Evolutionary conservation across 2,888 invertebrate species (phyloP), one percentile per base, ranked within the genome.

Genomic region (Caenorhabditis virilis): DNA sequence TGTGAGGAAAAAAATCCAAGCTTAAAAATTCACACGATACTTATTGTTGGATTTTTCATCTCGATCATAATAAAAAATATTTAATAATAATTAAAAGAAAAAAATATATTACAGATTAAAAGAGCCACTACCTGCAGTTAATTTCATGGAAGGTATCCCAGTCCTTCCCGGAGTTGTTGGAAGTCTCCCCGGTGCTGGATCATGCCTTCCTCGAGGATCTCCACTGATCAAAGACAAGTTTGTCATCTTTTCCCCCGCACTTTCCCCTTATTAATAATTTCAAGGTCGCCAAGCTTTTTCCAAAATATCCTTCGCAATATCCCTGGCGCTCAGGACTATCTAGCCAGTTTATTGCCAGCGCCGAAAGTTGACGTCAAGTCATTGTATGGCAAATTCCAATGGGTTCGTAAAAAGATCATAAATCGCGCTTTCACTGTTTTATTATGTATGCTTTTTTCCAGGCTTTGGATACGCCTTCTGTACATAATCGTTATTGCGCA

Each of bases 241-340:
- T 56, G 56, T 54, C 15, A 4, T 23, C 16, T 33, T 35, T 22
- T 11, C 6, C 15, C 13, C 22, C 7, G 22, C 7, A 7, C n/a
- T 43, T 35, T 39, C 22, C 20, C 23, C 2, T 25, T 16, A 20
- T 11, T 48, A 36, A 25, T 16, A 43, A 38, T 39, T 55, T 39
- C 22, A 60, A 75, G 75, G 54, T 75, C 77, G 5, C 76, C 77
- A 7, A 71, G 72, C 38, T 69, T 78, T 50, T 72, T 76, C 43
- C 74, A 78, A 61, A 74, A 78, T 42, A 67, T 78, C 25, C 56
- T 78, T 9, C 54, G 76, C 22, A 69, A 70, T 45, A 76, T 78
- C 52, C 78, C 78, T 11, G 78, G 78, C 23, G 76, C 71, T 9
- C 73, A 73, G 45, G 78, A 78, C 50, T 72, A 77, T 47, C 53